A percentile compares a stretch with the other conserved stretches of the same genome.
Conservation (phyloP, 2,888 invertebrate genomes). For the Drosophila suboccidentalis region DNA sequence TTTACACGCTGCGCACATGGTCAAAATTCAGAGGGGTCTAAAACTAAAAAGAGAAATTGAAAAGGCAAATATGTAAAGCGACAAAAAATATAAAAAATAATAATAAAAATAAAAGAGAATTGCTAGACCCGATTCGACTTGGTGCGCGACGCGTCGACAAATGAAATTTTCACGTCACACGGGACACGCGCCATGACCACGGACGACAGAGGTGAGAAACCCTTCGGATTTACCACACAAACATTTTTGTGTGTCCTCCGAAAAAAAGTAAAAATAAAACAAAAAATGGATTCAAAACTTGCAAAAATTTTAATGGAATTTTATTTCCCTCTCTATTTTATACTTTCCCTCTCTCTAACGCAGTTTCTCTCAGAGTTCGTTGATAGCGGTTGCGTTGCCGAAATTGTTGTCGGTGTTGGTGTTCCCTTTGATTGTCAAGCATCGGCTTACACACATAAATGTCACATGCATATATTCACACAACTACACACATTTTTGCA, state of each 20-base stretch:
- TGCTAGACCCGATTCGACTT: conserved; percentile 28
- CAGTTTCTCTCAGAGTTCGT: conserved; percentile 29
- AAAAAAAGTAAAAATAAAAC: conserved; percentile 28
- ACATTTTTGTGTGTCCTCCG: conserved; percentile 64
- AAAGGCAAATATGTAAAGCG: conserved; percentile 55
- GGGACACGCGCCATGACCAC: conserved; percentile 63
- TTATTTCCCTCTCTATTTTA: conserved; percentile 48
- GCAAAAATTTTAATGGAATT: conserved; percentile 81
- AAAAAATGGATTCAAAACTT: conserved; percentile 69
- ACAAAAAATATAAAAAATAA: conserved; percentile 32
- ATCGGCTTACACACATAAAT: conserved; percentile 76
- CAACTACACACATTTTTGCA: conserved; percentile 8
- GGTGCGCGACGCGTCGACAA: conserved; percentile 61
- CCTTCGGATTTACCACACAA: conserved; percentile 75
- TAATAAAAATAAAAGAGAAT: conserved; percentile 26
- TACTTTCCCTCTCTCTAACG: conserved; percentile 10
- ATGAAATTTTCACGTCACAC: conserved; percentile 75
- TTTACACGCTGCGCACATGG: conserved; percentile 65
- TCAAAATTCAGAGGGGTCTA: conserved; percentile 36
- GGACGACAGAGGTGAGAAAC: conserved; percentile 30
- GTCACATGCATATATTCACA: conserved; percentile 54
- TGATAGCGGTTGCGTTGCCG: conserved; percentile 64
- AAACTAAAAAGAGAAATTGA: conserved; percentile 39
- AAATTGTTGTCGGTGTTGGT: conserved; percentile 67
- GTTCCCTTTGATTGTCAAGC: conserved; percentile 77